Base-by-base conservation (phyloP, 2,113 vertebrate species). In the Candoia aspera region DNA sequence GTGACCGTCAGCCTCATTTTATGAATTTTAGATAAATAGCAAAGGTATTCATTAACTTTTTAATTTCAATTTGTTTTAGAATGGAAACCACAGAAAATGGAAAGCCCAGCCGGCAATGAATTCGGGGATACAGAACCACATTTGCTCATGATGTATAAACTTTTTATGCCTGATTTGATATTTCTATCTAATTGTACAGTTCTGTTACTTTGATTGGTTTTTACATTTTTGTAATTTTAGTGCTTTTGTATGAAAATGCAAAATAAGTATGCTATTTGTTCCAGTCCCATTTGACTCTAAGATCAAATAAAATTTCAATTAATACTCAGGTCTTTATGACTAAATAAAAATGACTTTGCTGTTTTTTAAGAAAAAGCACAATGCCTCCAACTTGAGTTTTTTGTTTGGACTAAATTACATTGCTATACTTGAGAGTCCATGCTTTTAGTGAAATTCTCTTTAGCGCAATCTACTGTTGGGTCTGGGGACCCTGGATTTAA, bases 71-170 rank as follows among this genome's bases (percentile, higher is more conserved):
- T 2, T 68, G 58, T 98, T 96, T 93, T 97, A 99, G 99, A 95
- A 98, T 99, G 98, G 99, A 99, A 92, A 96, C 98, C 1, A 97
- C 98, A 1, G 99, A 99, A 97, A 99, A 99, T 73, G 99, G 99
- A 91, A 99, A 99, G 96, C 92, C 98, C 57, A 97, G 98, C 95
- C 98, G 99, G 96, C 99, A 98, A 96, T 99, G 96, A 98, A 84
- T 86, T 93, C 3, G 49, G 92, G 90, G 79, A 83, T 93, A 88
- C 86, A 10, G 64, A 95, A 93, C 68, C 94, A 46, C 94, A 94
- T 93, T 88, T 96, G 92, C 92, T 93, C 0, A 29, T 94, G 94
- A 85, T 89, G 68, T 89, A 95, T 92, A 96, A 94, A 89, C 95
- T 94, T 68, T 94, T 94, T 94, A 95, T 94, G 95, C 87, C 95